Evolutionary conservation across 2,113 vertebrate genomes (phyloP), one percentile per base, ranked within the genome.

Genomic region (Diphyllodes magnificus): DNA sequence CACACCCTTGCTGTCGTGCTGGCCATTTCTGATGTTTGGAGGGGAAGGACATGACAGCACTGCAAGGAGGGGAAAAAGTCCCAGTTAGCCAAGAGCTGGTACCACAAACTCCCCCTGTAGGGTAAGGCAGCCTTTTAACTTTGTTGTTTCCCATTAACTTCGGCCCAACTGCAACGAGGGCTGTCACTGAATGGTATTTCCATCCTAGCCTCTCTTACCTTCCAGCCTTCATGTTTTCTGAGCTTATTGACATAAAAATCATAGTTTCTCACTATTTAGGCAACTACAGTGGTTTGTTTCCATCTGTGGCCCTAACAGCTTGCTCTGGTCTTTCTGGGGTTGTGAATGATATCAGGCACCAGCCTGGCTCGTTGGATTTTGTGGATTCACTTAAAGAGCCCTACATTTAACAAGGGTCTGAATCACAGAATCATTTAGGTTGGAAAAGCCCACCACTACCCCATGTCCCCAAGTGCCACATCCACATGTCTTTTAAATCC

Each of bases 21-120:
- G 76, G 27, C 95, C 95, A 0, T 97, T 93, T 19, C 66, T 86
- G 72, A 97, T 97, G 1, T 2, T 68, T 18, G 96, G 96, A 86
- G 96, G 96, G 44, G 95, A 17, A 56, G 92, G 94, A 51, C 96
- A 97, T 9, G 1, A 27, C 1, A 7, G 65, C 95, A 95, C 96
- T 97, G 57, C 21, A 56, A 51, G 51, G 51, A 88, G 47, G 13
- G 21, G 35, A 4, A 23, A 16, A 59, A 17, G 5, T 42, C 37
- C 3, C 25, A 28, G 31, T 1, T 44, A 15, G 10, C n/a, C 47
- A 65, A 33, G 44, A 72, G 47, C 56, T 64, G 54, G 11, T 30
- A 27, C 28, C 50, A 57, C 66, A 76, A 64, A 15, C 37, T 9
- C 30, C 24, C 20, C 3, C 10, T 20, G 23, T 0, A 42, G 59